Evolutionary conservation across 2,888 invertebrate species (phyloP), one percentile per base, ranked within the genome.

Genomic region (Matsumyia berberina): DNA sequence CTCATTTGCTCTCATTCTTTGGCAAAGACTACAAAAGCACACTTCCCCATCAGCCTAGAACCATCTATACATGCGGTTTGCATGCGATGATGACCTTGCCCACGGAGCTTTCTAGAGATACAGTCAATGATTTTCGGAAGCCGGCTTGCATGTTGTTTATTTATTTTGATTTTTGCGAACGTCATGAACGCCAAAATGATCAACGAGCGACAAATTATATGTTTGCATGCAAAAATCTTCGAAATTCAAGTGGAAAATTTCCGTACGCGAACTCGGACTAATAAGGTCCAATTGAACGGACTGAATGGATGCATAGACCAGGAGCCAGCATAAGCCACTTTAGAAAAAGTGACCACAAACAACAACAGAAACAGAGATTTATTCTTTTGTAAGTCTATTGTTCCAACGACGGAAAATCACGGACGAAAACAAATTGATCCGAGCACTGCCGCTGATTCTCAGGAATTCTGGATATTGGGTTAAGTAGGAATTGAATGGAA

Each of bases 381-480:
- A n/a, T 46, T 29, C 37, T 46, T 31, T 53, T 55, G 31, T 42
- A 31, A 42, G 15, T 37, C 46, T 19, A 44, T 37, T 51, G 29
- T 60, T 73, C 29, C 29, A 39, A 51, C 51, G 31, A 42, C 57
- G 74, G 74, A 74, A 74, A 74, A 74, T 64, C 55, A 64, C 74
- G 37, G 17, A 42, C 8, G 8, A 42, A 29, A 66, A 39, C 7
- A 55, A 17, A 9, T 55, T 46, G 35, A 64, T 64, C 64, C 31
- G 19, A 19, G 53, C 15, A 19, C 12, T 11, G n/a, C n/a, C 42
- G 12, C 15, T 37, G 31, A 24, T 74, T 66, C 55, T 11, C 44
- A 64, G 37, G 53, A 74, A 74, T 35, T 74, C 44, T 55, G 24
- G 53, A 64, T 44, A 55, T 51, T 44, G 17, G 35, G 49, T 64